Conservation (phyloP, 2,797 vertebrate genomes). For the Odontamblyopus rebecca region DNA sequence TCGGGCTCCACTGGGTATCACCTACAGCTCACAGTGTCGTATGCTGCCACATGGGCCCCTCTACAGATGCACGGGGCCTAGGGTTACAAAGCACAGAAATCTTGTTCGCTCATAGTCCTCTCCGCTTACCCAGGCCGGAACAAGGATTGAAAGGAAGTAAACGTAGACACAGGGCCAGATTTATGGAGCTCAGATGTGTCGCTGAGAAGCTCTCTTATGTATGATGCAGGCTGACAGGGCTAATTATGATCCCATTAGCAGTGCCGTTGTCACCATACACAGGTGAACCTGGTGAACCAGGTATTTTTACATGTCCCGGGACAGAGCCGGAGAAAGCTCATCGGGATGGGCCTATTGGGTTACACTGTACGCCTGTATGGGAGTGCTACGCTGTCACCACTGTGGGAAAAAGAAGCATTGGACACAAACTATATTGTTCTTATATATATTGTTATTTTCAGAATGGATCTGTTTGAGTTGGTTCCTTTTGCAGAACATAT, state of each 20-base stretch:
- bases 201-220: constrained; percentile 50
- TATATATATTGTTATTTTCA: too few species aligned
- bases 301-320: constrained; percentile 41
- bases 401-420: not conserved
- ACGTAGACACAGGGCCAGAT: constrained; percentile 64
- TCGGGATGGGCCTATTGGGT: constrained; percentile 48
- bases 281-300: constrained; percentile 43
- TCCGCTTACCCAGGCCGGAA: constrained; percentile 65
- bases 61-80: constrained; percentile 63
- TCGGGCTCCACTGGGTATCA: constrained; percentile 77
- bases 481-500: not conserved
- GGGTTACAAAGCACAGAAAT: constrained; percentile 75
- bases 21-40: constrained; percentile 75
- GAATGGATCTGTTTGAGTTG: not conserved
- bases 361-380: constrained; percentile 16
- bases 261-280: constrained; percentile 25
- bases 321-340: constrained; percentile 43
- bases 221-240: constrained; percentile 51
- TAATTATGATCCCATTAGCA: constrained; percentile 58
- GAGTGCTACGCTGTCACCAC: constrained; percentile 12
- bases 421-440: not conserved
- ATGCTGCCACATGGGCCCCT: constrained; percentile 52
- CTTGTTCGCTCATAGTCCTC: constrained; percentile 55
- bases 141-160: constrained; percentile 60
- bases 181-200: constrained; percentile 59